These are phyloP conservation scores for Callospermophilus lateralis DNA, from an alignment of 2,113 vertebrate genomes.

Conservation along the genomic window DNA sequence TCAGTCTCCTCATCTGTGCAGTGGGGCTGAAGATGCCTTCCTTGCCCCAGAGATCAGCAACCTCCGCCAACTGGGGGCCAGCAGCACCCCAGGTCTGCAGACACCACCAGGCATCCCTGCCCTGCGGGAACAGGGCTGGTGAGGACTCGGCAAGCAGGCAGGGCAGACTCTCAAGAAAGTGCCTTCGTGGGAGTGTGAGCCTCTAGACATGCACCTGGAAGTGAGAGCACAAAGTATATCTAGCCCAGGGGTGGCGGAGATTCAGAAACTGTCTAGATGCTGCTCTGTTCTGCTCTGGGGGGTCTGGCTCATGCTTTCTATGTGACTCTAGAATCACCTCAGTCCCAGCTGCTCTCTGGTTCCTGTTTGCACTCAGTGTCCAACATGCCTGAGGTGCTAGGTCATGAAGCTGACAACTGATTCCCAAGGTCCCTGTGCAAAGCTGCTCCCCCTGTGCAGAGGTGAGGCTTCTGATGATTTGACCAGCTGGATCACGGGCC, in stretches of 20 bases:
- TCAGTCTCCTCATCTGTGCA: neutral
- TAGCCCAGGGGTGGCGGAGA: fast-evolving
- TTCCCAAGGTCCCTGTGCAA: too few species aligned
- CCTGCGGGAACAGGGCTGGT: fast-evolving
- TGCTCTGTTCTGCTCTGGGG: too few species aligned
- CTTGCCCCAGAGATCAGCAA: neutral
- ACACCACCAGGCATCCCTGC: neutral
- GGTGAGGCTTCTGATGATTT: fast-evolving
- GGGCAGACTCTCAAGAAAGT: fast-evolving
- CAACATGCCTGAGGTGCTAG: fast-evolving
- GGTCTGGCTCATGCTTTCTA: too few species aligned
- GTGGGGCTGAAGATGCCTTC: neutral
- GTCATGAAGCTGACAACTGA: fast-evolving
- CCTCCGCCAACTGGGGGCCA: neutral
- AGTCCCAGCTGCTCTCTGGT: neutral
- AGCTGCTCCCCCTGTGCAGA: neutral
- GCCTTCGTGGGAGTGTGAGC: neutral
- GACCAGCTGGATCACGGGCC: fast-evolving
- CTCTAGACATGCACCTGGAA: fast-evolving
- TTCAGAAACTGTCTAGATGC: fast-evolving
- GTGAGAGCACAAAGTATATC: fast-evolving
- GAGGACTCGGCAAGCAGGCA: fast-evolving
- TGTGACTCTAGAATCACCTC: fast-evolving
- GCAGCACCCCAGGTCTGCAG: too few species aligned
- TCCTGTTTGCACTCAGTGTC: fast-evolving